Evolutionary conservation across 2,888 invertebrate species (phyloP).

Genomic region (Cephus runcator): DNA sequence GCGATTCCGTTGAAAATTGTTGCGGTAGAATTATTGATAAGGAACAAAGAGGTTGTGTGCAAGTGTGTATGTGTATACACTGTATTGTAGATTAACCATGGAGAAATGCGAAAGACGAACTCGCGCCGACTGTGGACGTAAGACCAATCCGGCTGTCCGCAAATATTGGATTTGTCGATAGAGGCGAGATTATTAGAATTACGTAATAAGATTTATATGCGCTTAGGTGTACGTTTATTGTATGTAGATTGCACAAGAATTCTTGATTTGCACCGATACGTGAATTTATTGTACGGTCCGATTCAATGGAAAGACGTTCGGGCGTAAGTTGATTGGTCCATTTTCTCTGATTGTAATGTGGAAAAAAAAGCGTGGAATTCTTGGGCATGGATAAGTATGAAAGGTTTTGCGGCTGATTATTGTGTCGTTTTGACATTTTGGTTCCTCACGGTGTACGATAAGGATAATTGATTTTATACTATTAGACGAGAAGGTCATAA

Average conservation of each 20-base stretch:
- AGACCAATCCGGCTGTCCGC: background rate
- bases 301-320: background rate
- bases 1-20: slow-evolving; percentile 13
- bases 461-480: slow-evolving; percentile 27
- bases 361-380: background rate
- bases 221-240: background rate
- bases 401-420: slow-evolving; percentile 4
- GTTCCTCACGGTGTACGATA: slow-evolving; percentile 21
- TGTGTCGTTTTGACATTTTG: slow-evolving; percentile 15
- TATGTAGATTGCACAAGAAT: background rate
- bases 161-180: background rate
- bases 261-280: slow-evolving; percentile 5
- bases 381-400: background rate
- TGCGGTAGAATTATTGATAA: slow-evolving; percentile 39
- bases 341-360: background rate
- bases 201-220: background rate
- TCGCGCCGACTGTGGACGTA: background rate
- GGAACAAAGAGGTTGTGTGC: slow-evolving; percentile 52
- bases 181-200: slow-evolving; percentile 15
- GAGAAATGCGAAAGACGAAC: slow-evolving; percentile 8
- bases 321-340: background rate
- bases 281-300: background rate
- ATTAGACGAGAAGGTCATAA: slow-evolving; percentile 31
- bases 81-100: slow-evolving; percentile 17
- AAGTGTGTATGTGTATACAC: slow-evolving; percentile 37